phyloP scores from a whole-genome alignment of 1,140 invertebrate genomes.

The Pseudomyrmex flavicornis region DNA sequence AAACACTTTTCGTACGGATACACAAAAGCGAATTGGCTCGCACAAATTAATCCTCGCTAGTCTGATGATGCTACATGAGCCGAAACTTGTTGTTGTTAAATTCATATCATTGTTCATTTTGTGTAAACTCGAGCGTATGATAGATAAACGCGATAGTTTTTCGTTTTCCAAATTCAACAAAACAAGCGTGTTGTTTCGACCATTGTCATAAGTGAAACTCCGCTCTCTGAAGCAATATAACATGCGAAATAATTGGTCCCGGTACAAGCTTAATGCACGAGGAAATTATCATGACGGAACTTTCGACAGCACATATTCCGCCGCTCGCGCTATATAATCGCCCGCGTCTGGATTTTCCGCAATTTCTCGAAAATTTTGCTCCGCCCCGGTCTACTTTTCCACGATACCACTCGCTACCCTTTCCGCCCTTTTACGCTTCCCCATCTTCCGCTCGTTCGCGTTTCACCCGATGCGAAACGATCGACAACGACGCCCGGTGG shows the following conservation, averaged over 20 bases:
- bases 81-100: too few species aligned
- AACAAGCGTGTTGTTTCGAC: too few species aligned
- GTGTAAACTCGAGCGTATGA: too few species aligned
- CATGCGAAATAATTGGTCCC: constrained; percentile 33
- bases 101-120: too few species aligned
- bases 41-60: too few species aligned
- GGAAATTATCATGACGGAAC: constrained; percentile 35
- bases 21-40: too few species aligned
- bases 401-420: not conserved
- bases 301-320: constrained; percentile 12
- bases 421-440: constrained; percentile 36
- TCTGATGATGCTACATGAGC: too few species aligned
- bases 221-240: not conserved
- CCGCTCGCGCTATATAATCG: not conserved
- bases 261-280: constrained; percentile 23
- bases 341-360: constrained; percentile 13
- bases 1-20: too few species aligned
- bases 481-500: constrained; percentile 15
- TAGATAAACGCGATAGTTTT: too few species aligned
- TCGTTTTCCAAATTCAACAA: too few species aligned
- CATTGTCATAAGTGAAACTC: constrained; percentile 15
- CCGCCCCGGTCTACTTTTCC: too few species aligned
- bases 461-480: constrained; percentile 17
- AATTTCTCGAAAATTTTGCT: constrained; percentile 42
- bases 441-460: constrained; percentile 19